Evolutionary conservation across 2,888 invertebrate genomes (phyloP).

Genomic region (Pterostichus niger): DNA sequence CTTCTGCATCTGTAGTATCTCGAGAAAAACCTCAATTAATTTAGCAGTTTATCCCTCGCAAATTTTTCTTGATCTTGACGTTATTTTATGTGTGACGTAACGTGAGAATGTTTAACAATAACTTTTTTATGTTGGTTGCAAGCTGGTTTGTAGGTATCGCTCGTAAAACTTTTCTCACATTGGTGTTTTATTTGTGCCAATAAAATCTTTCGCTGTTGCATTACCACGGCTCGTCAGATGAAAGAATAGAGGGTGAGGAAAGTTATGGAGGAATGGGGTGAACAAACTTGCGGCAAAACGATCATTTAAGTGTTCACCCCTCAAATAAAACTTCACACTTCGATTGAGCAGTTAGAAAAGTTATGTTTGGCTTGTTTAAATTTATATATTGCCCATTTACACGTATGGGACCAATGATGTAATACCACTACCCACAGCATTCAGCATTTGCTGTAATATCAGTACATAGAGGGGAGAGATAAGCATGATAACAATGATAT

Average conservation of each 20-base stretch:
- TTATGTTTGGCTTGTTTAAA: not conserved
- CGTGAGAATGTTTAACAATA: constrained; percentile 6
- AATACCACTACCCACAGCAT: no score
- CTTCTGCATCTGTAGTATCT: no score
- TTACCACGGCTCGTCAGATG: constrained; percentile 4
- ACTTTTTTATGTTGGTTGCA: not conserved
- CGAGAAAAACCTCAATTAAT: no score
- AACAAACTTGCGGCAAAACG: not conserved
- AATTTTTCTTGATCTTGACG: no score
- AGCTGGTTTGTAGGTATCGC: constrained; percentile 24
- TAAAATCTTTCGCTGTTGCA: constrained; percentile 44
- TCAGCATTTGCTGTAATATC: no score
- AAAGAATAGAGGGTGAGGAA: not conserved
- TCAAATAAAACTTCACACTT: not conserved
- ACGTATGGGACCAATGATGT: no score
- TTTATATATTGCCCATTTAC: no score
- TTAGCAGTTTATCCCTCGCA: no score
- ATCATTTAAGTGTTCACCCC: not conserved
- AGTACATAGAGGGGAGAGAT: no score
- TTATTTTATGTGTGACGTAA: no score
- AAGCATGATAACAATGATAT: no score
- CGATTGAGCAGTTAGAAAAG: not conserved
- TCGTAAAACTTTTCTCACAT: constrained; percentile 34
- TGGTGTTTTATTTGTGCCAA: constrained; percentile 29
- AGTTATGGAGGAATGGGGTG: not conserved